phyloP scores from a whole-genome alignment of 2,888 invertebrate genomes.

The Hartigia nigra region DNA sequence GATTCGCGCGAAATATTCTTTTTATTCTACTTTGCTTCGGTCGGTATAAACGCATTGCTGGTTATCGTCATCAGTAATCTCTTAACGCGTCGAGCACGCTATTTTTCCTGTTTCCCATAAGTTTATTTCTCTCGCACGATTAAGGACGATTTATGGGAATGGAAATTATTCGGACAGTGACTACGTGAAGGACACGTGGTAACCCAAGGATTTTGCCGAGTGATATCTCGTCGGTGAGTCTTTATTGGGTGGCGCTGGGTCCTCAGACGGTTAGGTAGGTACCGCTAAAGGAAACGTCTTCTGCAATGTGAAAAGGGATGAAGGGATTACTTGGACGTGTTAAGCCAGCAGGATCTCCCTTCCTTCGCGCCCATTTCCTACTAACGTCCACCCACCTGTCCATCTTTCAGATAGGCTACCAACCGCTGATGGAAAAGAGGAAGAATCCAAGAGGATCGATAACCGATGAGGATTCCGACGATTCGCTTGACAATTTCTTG shows the following conservation, averaged over 20 bases:
- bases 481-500: background rate
- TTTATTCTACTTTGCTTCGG: background rate
- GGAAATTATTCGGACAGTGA: background rate
- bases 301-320: slow-evolving; percentile 56
- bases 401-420: slow-evolving; percentile 31
- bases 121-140: background rate
- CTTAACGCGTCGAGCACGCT: background rate
- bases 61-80: background rate
- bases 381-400: slow-evolving; percentile 48
- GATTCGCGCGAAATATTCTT: background rate
- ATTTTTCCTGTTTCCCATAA: background rate
- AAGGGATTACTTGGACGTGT: slow-evolving; percentile 61
- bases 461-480: background rate
- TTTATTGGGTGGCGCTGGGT: background rate
- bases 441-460: background rate
- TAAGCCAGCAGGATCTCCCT: slow-evolving; percentile 55
- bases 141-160: background rate
- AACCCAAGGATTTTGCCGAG: slow-evolving; percentile 11
- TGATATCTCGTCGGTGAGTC: slow-evolving; percentile 21
- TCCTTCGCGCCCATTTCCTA: slow-evolving; percentile 41
- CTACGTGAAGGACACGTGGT: slow-evolving; percentile 5
- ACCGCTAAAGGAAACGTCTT: slow-evolving; percentile 40
- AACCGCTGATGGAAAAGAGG: background rate
- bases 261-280: background rate
- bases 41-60: background rate